phyloP scores from a whole-genome alignment of 2,888 invertebrate genomes.

The Rhogogaster chlorosoma region DNA sequence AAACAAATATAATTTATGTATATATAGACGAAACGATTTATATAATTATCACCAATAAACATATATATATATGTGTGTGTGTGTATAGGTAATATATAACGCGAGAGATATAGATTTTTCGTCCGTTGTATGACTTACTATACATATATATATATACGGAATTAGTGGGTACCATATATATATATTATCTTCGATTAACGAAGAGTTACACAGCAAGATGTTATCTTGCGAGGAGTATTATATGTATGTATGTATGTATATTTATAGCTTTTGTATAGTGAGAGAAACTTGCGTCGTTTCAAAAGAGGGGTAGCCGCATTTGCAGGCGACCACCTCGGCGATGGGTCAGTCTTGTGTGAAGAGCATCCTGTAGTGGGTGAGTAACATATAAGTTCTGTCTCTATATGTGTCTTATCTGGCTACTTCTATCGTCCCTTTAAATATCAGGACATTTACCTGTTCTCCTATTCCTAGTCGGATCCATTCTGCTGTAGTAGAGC shows the following conservation, averaged over 20 bases:
- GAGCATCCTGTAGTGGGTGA: slow-evolving; percentile 56
- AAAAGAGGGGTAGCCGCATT: slow-evolving; percentile 29
- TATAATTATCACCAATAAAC: not conserved
- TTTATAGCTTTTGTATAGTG: slow-evolving; percentile 40
- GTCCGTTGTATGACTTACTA: slow-evolving; percentile 39
- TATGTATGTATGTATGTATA: slow-evolving; percentile 27
- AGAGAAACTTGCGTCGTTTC: slow-evolving; percentile 32
- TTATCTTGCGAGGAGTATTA: slow-evolving; percentile 31
- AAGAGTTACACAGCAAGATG: slow-evolving; percentile 41
- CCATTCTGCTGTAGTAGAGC: slow-evolving; percentile 89
- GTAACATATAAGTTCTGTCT: slow-evolving; percentile 57
- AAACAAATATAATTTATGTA: not conserved
- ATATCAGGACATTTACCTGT: slow-evolving; percentile 47
- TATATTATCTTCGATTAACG: not conserved
- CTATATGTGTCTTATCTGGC: slow-evolving; percentile 45
- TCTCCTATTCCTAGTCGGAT: slow-evolving; percentile 82
- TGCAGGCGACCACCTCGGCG: slow-evolving; percentile 63
- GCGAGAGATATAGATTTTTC: not conserved
- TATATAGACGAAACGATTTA: not conserved
- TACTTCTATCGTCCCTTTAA: slow-evolving; percentile 46
- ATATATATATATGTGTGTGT: not conserved
- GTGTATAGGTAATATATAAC: not conserved
- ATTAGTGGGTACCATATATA: not conserved
- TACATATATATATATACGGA: not conserved
- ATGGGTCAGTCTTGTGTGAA: slow-evolving; percentile 67